These are phyloP conservation scores for Protobothrops flavoviridis DNA, from an alignment of 2,113 vertebrate genomes.

Conservation along the genomic window DNA sequence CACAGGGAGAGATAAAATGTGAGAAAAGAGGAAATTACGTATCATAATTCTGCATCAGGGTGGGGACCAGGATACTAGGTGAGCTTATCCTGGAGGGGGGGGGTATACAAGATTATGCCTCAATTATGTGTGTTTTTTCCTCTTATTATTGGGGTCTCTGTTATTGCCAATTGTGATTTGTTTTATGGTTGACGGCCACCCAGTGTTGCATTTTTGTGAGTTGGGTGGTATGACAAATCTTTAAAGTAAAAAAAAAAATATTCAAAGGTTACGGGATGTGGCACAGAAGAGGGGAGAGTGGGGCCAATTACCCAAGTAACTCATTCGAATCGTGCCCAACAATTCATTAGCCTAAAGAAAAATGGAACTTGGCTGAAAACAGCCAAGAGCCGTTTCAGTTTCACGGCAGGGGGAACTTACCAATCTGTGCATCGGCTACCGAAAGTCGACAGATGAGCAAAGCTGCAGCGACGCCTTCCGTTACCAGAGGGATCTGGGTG, in stretches of 20 bases:
- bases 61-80: not conserved
- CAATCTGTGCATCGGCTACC: slow-evolving; percentile 80
- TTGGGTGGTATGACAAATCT: not conserved
- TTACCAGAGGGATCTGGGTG: slow-evolving; percentile 85
- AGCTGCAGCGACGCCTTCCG: slow-evolving; percentile 86
- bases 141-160: not conserved
- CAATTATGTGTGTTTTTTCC: too few species aligned
- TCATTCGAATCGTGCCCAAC: not conserved
- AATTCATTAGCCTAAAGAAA: not conserved
- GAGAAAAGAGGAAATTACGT: not conserved
- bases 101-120: too few species aligned
- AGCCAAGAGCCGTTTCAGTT: not conserved
- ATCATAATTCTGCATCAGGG: not conserved
- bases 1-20: not conserved
- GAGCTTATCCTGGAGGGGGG: not conserved
- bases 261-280: not conserved
- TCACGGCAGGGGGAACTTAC: slow-evolving; percentile 67
- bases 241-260: not conserved
- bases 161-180: not conserved
- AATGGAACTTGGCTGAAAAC: not conserved
- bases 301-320: not conserved
- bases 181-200: not conserved
- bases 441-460: slow-evolving; percentile 87
- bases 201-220: not conserved
- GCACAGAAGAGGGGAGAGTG: not conserved